These are phyloP conservation scores for Callocephalon fimbriatum DNA, from an alignment of 2,113 vertebrate species.

Conservation along the genomic window DNA sequence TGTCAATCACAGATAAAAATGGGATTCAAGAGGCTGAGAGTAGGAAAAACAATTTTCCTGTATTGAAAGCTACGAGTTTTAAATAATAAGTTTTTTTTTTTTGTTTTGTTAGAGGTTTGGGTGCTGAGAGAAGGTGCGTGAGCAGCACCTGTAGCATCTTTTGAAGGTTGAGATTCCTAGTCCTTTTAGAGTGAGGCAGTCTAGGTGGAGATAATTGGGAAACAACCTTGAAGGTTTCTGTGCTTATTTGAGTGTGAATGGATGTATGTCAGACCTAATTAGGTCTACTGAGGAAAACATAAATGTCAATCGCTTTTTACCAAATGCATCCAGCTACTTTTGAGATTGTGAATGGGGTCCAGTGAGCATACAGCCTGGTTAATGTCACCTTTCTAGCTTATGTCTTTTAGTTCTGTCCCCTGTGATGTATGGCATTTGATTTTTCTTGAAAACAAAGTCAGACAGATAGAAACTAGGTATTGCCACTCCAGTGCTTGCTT, in stretches of 20 bases:
- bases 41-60: neutral
- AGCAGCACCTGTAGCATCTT: neutral
- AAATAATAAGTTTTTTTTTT: neutral
- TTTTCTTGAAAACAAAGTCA: conserved; percentile 3
- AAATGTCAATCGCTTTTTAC: conserved; percentile 24
- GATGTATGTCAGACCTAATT: conserved; percentile 55
- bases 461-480: neutral
- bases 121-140: neutral
- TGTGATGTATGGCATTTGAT: conserved; percentile 10
- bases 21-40: neutral
- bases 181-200: neutral
- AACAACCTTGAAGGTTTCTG: conserved; percentile 43
- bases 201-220: conserved; percentile 26
- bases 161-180: neutral
- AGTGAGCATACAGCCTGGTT: neutral
- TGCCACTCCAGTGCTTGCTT: neutral
- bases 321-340: conserved; percentile 8
- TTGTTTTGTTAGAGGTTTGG: neutral
- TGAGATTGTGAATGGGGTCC: conserved; percentile 1
- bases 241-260: conserved; percentile 55
- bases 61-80: neutral
- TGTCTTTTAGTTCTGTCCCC: neutral
- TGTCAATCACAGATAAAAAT: neutral
- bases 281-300: conserved; percentile 48
- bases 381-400: neutral